Evolutionary conservation across 1,140 invertebrate genomes (phyloP).

Genomic region (Metaphire vulgaris): DNA sequence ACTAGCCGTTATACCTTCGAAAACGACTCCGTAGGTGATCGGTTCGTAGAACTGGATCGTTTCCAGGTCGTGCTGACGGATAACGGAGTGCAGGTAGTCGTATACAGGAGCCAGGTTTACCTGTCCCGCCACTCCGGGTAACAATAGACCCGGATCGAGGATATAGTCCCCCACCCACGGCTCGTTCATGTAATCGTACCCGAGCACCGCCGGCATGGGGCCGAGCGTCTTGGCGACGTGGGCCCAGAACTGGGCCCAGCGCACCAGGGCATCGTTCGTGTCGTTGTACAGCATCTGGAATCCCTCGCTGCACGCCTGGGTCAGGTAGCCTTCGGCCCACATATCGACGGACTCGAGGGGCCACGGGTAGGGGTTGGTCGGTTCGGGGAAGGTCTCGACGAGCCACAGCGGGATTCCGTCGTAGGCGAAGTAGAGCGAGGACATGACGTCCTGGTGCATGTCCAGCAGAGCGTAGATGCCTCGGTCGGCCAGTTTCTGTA

Average conservation of each 20-base stretch:
- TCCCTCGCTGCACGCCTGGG: slow-evolving; percentile 30
- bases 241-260: slow-evolving; percentile 32
- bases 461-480: slow-evolving; percentile 35
- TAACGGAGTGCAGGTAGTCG: slow-evolving; percentile 16
- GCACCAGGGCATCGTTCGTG: slow-evolving; percentile 21
- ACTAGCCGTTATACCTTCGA: too few relatives aligned
- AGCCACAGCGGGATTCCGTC: slow-evolving; percentile 35
- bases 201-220: slow-evolving; percentile 26
- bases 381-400: slow-evolving; percentile 30
- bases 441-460: slow-evolving; percentile 36
- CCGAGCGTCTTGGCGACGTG: slow-evolving; percentile 28
- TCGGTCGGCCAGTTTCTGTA: slow-evolving; percentile 22
- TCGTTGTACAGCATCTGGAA: slow-evolving; percentile 36
- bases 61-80: slow-evolving; percentile 22
- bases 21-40: slow-evolving; percentile 24
- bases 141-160: slow-evolving; percentile 18
- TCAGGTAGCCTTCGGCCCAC: slow-evolving; percentile 31
- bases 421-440: slow-evolving; percentile 29
- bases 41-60: slow-evolving; percentile 30
- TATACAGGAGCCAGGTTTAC: slow-evolving; percentile 24
- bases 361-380: slow-evolving; percentile 32
- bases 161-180: slow-evolving; percentile 32
- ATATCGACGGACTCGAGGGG: slow-evolving; percentile 25
- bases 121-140: slow-evolving; percentile 23
- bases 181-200: slow-evolving; percentile 37